Base-by-base conservation (phyloP, 2,888 invertebrate species). In the Noctua janthe region DNA sequence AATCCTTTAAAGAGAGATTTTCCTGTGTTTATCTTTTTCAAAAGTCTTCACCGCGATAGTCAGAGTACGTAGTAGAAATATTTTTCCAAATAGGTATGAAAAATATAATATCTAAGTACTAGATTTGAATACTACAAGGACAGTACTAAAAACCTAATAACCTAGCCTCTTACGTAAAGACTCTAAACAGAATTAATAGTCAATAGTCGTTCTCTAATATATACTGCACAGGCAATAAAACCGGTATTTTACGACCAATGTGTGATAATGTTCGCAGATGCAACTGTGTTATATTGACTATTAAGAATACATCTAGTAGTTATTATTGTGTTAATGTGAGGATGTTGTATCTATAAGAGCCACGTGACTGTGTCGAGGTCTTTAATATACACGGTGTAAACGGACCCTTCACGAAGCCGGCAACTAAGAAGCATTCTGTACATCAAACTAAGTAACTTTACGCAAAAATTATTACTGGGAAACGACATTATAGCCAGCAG, bases 261-360 rank as follows among this genome's bases (percentile, higher is more conserved):
- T 11, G 23, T 54, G 66, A n/a, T 79, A 43, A 80, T 71, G 47
- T 80, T 74, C 8, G 64, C 79, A 84, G 78, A 73, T 79, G 85
- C 54, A 74, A 62, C 71, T 67, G 39, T 43, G 59, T 15, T 67
- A 43, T 11, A 49, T 17, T 67, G 49, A 62, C 43, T 62, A 39
- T 84, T 69, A 43, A 29, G 17, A 83, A 43, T n/a, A 23, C 29
- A 77, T 84, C 29, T 39, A 67, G 51, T 0, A 11, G 76, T 69
- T 76, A 59, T 59, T 35, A 67, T 67, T 4, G 15, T 59, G 43
- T 23, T 49, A 17, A 39, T 47, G 11, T 47, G 47, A 47, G 47
- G 47, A 47, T 47, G 47, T 47, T 47, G 47, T 47, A 47, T 47
- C 47, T 43, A 43, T 43, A 43, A 7, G 43, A 43, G 43, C 1